Conservation (phyloP, 2,888 invertebrate genomes). For the Agrotis exclamationis region DNA sequence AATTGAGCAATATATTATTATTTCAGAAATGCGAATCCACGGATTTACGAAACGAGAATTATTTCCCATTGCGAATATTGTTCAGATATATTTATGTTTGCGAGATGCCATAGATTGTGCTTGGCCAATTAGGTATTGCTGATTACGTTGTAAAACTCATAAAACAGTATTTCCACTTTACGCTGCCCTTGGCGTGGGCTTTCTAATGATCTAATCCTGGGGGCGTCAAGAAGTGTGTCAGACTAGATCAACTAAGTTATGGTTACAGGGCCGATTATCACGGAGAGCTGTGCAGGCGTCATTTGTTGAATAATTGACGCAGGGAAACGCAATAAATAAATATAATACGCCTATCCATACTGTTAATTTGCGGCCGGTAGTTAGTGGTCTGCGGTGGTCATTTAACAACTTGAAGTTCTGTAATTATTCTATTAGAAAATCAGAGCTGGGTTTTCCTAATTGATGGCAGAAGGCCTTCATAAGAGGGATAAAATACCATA, state of each 20-base stretch:
- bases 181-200: slow-evolving; percentile 67
- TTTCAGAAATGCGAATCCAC: slow-evolving; percentile 40
- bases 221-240: slow-evolving; percentile 73
- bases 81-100: slow-evolving; percentile 39
- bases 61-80: slow-evolving; percentile 47
- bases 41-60: slow-evolving; percentile 42
- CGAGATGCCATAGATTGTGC: slow-evolving; percentile 31
- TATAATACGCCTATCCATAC: slow-evolving; percentile 43
- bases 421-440: slow-evolving; percentile 23
- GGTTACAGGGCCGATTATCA: slow-evolving; percentile 73
- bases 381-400: slow-evolving; percentile 16
- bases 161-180: slow-evolving; percentile 49
- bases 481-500: neutral
- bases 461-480: neutral
- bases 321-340: slow-evolving; percentile 65
- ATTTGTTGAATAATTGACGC: slow-evolving; percentile 72
- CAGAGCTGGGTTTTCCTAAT: neutral
- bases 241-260: slow-evolving; percentile 73
- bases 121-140: slow-evolving; percentile 38
- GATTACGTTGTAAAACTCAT: slow-evolving; percentile 45
- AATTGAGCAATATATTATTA: slow-evolving; percentile 25
- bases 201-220: slow-evolving; percentile 74
- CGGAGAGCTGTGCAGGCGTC: slow-evolving; percentile 74
- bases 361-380: slow-evolving; percentile 23
- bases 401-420: slow-evolving; percentile 10